Evolutionary conservation across 1,140 invertebrate genomes (phyloP).

Genomic region (Aphelinus certus): DNA sequence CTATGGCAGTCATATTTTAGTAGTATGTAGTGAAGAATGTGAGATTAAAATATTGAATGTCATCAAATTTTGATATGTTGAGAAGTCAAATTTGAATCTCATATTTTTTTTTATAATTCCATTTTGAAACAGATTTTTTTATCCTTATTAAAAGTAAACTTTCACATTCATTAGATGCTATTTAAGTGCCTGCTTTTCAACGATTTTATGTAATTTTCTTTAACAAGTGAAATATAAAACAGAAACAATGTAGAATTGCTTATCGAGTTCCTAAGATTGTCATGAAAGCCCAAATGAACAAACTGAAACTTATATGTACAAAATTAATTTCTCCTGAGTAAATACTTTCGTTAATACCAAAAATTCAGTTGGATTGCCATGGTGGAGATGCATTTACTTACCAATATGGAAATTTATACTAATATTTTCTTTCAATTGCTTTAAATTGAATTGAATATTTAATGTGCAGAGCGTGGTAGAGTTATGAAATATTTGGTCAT

Average conservation of each 20-base stretch:
- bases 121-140: slow-evolving; percentile 20
- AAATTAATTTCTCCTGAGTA: no score
- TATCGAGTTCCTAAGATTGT: not conserved
- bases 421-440: no score
- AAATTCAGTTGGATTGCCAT: not conserved
- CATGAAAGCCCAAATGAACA: not conserved
- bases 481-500: slow-evolving; percentile 23
- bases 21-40: slow-evolving; percentile 33
- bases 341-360: no score
- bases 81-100: slow-evolving; percentile 13
- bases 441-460: not conserved
- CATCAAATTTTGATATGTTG: not conserved
- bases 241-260: not conserved
- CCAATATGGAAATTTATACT: not conserved
- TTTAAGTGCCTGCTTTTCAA: slow-evolving; percentile 17
- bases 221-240: not conserved
- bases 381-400: slow-evolving; percentile 10
- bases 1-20: slow-evolving; percentile 12
- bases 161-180: slow-evolving; percentile 9
- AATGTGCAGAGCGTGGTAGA: slow-evolving; percentile 26
- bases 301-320: not conserved
- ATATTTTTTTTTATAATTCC: slow-evolving; percentile 27
- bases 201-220: slow-evolving; percentile 3
- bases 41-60: slow-evolving; percentile 14
- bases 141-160: not conserved